These are phyloP conservation scores for Chymomyza procnemis DNA, from an alignment of 2,888 invertebrate genomes.

Conservation along the genomic window DNA sequence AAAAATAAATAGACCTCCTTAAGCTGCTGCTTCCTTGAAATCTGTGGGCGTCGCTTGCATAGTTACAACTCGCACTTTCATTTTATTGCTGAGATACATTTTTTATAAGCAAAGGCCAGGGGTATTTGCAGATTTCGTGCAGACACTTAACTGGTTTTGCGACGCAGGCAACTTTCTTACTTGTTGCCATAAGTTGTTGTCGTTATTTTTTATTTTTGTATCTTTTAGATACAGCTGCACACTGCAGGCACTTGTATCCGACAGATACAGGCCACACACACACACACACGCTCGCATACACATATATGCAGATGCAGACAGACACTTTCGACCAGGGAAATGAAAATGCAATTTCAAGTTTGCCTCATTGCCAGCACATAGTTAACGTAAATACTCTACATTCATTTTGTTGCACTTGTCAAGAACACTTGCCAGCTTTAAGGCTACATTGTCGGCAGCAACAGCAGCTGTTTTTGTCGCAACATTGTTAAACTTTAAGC, in stretches of 20 bases:
- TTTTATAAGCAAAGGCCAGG: slow-evolving; percentile 28
- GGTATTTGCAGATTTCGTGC: neutral
- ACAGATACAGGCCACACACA: slow-evolving; percentile 33
- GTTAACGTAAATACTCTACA: neutral
- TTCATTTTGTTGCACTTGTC: neutral
- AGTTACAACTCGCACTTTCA: slow-evolving; percentile 51
- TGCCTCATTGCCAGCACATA: neutral
- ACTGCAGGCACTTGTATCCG: slow-evolving; percentile 26
- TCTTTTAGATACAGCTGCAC: slow-evolving; percentile 8
- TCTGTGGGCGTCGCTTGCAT: slow-evolving; percentile 16
- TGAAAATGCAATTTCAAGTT: neutral
- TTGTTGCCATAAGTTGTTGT: neutral
- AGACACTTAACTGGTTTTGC: neutral
- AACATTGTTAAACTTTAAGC: neutral
- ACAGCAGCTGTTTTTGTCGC: neutral
- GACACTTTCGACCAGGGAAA: neutral
- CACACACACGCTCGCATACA: too few species aligned
- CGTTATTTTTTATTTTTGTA: slow-evolving; percentile 20
- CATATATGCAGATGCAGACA: neutral
- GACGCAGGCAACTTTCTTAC: slow-evolving; percentile 34
- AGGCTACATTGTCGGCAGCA: neutral
- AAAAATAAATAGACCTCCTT: slow-evolving; percentile 36
- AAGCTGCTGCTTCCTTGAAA: slow-evolving; percentile 24
- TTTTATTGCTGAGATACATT: slow-evolving; percentile 37
- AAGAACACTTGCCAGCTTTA: neutral